Conservation (phyloP, 2,797 vertebrate species). For the Danionella dracula region DNA sequence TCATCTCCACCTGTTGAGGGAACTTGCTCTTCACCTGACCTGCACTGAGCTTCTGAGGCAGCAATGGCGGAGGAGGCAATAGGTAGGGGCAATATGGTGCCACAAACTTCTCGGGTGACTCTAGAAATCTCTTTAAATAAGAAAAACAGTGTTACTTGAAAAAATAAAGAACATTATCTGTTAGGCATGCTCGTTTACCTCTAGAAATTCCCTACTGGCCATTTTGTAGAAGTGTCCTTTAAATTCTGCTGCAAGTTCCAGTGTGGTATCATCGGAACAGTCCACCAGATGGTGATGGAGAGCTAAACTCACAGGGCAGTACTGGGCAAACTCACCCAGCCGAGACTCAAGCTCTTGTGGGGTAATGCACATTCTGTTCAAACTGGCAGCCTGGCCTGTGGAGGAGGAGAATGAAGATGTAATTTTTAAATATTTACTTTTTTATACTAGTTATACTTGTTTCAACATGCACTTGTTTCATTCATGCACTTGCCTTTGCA, state of each 20-base stretch:
- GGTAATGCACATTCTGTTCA: conserved; percentile 81
- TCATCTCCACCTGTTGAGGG: conserved; percentile 80
- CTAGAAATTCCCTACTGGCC: conserved; percentile 74
- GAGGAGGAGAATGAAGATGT: conserved; percentile 10
- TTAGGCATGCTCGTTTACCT: conserved; percentile 56
- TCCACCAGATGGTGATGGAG: conserved; percentile 78
- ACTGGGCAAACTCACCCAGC: conserved; percentile 82
- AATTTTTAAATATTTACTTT: no score
- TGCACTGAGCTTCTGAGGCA: conserved; percentile 75
- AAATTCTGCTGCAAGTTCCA: conserved; percentile 81
- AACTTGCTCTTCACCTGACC: conserved; percentile 77
- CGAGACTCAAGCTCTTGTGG: conserved; percentile 72
- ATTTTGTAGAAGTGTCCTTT: conserved; percentile 83
- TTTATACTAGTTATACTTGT: not conserved
- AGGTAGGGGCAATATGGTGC: conserved; percentile 69
- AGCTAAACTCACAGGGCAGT: conserved; percentile 87
- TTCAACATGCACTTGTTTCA: not conserved
- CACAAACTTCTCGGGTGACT: conserved; percentile 78
- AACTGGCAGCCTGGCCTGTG: conserved; percentile 80
- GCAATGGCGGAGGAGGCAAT: conserved; percentile 71
- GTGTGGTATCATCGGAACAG: conserved; percentile 64
- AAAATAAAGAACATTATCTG: no score
- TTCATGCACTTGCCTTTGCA: conserved; percentile 67
- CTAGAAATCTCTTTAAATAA: conserved; percentile 76
- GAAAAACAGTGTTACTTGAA: not conserved